Evolutionary conservation across 2,888 invertebrate genomes (phyloP).

Genomic region (Caenorhabditis japonica): DNA sequence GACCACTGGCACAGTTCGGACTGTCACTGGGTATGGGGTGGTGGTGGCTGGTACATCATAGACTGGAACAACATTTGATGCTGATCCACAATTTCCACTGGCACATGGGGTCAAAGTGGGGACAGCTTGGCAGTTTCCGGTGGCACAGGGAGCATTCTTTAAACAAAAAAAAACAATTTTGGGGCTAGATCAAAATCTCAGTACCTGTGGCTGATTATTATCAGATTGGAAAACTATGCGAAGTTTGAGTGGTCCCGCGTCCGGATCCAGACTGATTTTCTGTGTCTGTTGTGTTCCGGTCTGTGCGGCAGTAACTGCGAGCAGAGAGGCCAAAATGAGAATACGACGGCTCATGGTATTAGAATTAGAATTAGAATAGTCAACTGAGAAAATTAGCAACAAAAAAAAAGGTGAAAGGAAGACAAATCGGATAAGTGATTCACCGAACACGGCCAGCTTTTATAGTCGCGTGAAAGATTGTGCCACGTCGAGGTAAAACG

Average conservation of each 20-base stretch:
- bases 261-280: conserved; percentile 39
- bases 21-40: conserved; percentile 31
- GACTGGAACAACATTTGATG: conserved; percentile 26
- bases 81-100: conserved; percentile 39
- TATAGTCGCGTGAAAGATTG: conserved; percentile 20
- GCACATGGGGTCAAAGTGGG: conserved; percentile 35
- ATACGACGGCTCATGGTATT: conserved; percentile 18
- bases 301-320: conserved; percentile 27
- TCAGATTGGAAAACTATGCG: conserved; percentile 50
- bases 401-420: conserved; percentile 1
- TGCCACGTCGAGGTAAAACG: conserved; percentile 38
- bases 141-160: conserved; percentile 18
- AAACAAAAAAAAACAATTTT: not conserved
- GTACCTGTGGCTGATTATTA: conserved; percentile 31
- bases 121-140: conserved; percentile 27
- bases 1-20: conserved; percentile 25
- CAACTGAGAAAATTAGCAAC: conserved; percentile 2
- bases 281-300: conserved; percentile 24
- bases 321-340: conserved; percentile 25
- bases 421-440: conserved; percentile 18
- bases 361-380: conserved; percentile 4
- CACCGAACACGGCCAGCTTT: conserved; percentile 18
- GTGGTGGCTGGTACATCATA: conserved; percentile 38
- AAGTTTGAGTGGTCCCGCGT: conserved; percentile 42
- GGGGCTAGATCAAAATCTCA: not conserved